Evolutionary conservation across 1,140 invertebrate genomes (phyloP), one percentile per base, ranked within the genome.

Genomic region (Eueides isabella): DNA sequence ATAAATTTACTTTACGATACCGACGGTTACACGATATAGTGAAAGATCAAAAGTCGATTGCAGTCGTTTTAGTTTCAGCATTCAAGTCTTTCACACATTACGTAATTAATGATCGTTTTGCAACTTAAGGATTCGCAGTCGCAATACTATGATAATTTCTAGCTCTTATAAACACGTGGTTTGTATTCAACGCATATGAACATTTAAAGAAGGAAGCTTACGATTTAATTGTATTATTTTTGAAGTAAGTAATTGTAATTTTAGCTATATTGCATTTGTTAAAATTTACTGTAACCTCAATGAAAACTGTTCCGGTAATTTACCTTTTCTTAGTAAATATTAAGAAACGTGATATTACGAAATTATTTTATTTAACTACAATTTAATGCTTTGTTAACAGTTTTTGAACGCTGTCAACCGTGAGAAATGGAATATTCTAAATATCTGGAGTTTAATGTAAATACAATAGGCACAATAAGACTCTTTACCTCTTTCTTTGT

Each of bases 51-150:
- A 55, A 23, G 48, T 55, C 23, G 6, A 55, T 23, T 23, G 19
- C 48, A 7, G 48, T 55, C n/a, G 14, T 26, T 16, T 28, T 35
- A 44, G 19, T 23, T 55, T 33, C 44, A 48, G 66, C n/a, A 67
- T 30, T 38, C 23, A 14, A 63, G 35, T 72, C 66, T 67, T 64
- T n/a, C 67, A 72, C 14, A n/a, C 2, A 48, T 73, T 73, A 67
- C 28, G 11, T 67, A 71, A 71, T 28, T 29, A 62, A 67, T 66
- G 64, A 31, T 14, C 5, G 64, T 67, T 73, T 73, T 67, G 66
- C 61, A 30, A 67, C 31, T 38, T 23, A 62, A 62, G 71, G 71
- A 31, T 62, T 41, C 64, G 64, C 64, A 48, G 71, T 73, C 61
- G 33, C 11, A 61, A 55, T 26, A 12, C 9, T 9, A 26, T 55